Base-by-base conservation (phyloP, 2,113 vertebrate species). In the Zeus faber region DNA sequence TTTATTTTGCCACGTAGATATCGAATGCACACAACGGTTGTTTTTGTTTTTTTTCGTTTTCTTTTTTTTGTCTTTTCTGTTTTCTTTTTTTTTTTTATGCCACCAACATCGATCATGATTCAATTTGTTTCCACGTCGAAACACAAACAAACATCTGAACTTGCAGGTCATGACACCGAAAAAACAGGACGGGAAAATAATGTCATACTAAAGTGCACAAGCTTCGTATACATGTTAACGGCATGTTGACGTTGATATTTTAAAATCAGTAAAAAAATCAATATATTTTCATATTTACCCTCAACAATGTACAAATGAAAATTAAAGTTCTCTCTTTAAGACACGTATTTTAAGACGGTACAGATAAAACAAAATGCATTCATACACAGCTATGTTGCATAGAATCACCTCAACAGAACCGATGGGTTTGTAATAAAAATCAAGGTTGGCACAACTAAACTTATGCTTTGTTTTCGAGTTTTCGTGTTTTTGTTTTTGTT, bases 331-430 rank as follows among this genome's bases (percentile, higher is more conserved):
- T 50, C 64, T 54, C 13, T 72, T 66, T 48, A 71, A 67, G 77
- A 83, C 71, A 76, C 65, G 59, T 61, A 55, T 65, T 65, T 89
- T 85, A 66, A 73, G 71, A 85, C 59, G 77, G 77, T 76, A 79
- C 74, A 79, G 45, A 72, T 64, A 72, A 67, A 74, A 80, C 78
- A 31, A 67, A 90, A 90, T 80, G 80, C 87, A 90, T 89, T 89
- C 83, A 84, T 80, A 82, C 76, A 83, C 85, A 89, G 90, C 75
- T 83, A 87, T 92, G 91, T 97, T 98, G 95, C 95, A 98, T 98
- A 98, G 95, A 95, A 88, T 91, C 89, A 93, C 91, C 91, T 88
- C 83, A 90, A 92, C 83, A 88, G 76, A 91, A 91, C 70, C 67
- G 79, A 91, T 86, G 85, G 81, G 86, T 90, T 86, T 88, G 79